Percentiles rank a stretch among this genome's conserved stretches.
Conservation (phyloP, 2,797 vertebrate species). For the Pelochelys cantorii region DNA sequence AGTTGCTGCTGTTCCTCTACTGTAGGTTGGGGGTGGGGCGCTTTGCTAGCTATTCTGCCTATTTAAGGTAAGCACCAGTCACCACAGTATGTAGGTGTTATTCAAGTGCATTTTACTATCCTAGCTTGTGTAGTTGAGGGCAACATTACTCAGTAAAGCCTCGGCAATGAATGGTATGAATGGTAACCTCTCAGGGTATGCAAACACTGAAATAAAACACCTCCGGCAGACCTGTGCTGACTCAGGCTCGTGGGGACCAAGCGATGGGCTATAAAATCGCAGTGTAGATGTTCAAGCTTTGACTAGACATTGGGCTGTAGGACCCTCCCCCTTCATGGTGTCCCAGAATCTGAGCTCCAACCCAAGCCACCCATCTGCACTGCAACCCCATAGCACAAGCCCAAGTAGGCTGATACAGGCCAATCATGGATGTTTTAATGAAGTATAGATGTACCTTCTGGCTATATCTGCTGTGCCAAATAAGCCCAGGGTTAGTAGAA, state of each 20-base stretch:
- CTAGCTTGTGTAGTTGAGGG: not conserved
- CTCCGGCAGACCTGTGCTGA: not conserved
- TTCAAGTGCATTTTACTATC: not conserved
- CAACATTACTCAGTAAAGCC: not conserved
- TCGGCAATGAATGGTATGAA: not conserved
- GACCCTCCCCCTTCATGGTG: not conserved
- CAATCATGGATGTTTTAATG: not conserved
- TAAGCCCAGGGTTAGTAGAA: not conserved
- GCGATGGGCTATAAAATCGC: not conserved
- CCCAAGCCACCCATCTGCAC: not conserved
- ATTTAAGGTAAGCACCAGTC: not conserved
- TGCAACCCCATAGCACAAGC: not conserved
- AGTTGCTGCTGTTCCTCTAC: not conserved
- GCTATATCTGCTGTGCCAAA: not conserved
- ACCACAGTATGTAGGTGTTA: not conserved
- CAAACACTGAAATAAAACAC: not conserved
- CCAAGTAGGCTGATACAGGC: not conserved
- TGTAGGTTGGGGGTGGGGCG: too few species aligned
- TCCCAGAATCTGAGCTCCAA: not conserved
- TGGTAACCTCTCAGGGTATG: not conserved
- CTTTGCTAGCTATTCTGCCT: not conserved
- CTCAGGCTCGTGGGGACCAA: not conserved
- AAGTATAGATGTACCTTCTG: too few species aligned
- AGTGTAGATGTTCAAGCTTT: not conserved
- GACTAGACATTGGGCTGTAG: not conserved